Percentiles rank a stretch among this genome's conserved stretches.
Evolutionary conservation across 2,888 invertebrate species (phyloP).

Genomic region (Thalpophila matura): DNA sequence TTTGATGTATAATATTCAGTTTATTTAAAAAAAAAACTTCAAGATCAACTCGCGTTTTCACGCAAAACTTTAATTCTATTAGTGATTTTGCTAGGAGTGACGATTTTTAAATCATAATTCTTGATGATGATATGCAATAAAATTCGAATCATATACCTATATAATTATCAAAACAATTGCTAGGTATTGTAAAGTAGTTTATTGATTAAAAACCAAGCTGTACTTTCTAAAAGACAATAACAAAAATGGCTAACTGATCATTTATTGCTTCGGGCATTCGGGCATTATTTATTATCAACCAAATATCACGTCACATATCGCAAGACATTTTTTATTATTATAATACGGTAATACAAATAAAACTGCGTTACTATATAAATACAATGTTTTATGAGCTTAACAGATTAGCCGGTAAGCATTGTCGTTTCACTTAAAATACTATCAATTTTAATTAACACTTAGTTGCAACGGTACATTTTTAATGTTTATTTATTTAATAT

Average conservation of each 20-base stretch:
- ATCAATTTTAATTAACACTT: slow-evolving; percentile 29
- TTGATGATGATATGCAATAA: no score
- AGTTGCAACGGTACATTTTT: slow-evolving; percentile 39
- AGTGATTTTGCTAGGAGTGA: no score
- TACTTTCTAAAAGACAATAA: background rate
- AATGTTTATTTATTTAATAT: slow-evolving; percentile 31
- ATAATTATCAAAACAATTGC: background rate
- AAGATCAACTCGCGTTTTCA: no score
- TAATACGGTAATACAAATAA: slow-evolving; percentile 38
- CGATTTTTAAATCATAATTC: no score
- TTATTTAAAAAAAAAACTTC: no score
- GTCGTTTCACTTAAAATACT: slow-evolving; percentile 27
- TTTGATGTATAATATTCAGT: no score
- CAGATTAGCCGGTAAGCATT: slow-evolving; percentile 32
- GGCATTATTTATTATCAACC: background rate
- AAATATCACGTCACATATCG: slow-evolving; percentile 21
- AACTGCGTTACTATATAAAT: slow-evolving; percentile 18
- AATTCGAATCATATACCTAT: background rate
- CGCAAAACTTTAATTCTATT: no score
- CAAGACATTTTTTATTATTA: slow-evolving; percentile 22
- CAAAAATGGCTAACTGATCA: slow-evolving; percentile 10
- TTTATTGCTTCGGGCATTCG: no score
- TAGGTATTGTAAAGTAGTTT: slow-evolving; percentile 2
- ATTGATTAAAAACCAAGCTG: slow-evolving; percentile 1
- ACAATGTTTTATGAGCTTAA: slow-evolving; percentile 26